Base-by-base conservation (phyloP, 1,140 invertebrate species). In the Ridgeia piscesae region DNA sequence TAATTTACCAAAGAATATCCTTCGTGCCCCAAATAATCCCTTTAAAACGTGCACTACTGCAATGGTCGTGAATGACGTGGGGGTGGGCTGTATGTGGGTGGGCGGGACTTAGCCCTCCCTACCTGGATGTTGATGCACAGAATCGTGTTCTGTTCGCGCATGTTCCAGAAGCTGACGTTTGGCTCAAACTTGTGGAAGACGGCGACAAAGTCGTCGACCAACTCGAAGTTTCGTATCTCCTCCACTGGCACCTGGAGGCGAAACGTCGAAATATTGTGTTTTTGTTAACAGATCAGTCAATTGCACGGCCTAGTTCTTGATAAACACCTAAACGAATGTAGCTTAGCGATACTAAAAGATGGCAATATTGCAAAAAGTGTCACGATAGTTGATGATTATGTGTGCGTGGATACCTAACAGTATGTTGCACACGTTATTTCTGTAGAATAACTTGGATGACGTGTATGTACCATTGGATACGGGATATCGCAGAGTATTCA, bases 91-190 rank as follows among this genome's bases (percentile, higher is more conserved):
- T 8, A 0, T 0, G 48, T 50, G 48, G 48, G 48, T 50, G 48
- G 48, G 48, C 8, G 48, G 8, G 48, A 21, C 48, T 50, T 8
- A 21, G 48, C 21, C 8, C 8, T 8, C 8, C 48, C 8, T 77
- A 77, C 58, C 58, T 77, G 58, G 34, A 92, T 92, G 58, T 92
- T 92, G 90, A 92, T 92, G 48, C 92, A 92, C 33, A 92, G 92
- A n/a, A 92, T 92, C 6, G 92, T 92, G 35, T 77, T 91, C 31
- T 92, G 89, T 88, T 92, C 92, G 27, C 91, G 35, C 92, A 92
- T 92, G 58, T 92, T 92, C 92, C 92, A 92, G 92, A 92, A 92
- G 58, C 89, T 92, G 89, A 92, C 92, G 58, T 92, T 92, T 33
- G 92, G 92, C 50, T 92, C 89, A 58, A 92, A 92, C 35, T 92